Percentiles rank a stretch among this genome's conserved stretches.
Conservation (phyloP, 2,797 vertebrate species). For the Ctenochaetus hawaiiensis region DNA sequence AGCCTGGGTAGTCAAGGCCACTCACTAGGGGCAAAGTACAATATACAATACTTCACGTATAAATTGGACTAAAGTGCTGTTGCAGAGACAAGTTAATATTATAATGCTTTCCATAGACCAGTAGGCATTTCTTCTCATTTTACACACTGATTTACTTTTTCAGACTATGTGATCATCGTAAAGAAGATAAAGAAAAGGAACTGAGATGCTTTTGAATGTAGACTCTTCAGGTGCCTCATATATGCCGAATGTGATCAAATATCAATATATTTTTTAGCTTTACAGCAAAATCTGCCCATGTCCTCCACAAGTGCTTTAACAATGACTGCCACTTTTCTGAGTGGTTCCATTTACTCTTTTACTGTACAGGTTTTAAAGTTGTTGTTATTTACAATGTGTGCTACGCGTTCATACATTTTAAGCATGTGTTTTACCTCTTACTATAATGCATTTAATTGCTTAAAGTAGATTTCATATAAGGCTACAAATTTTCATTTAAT, state of each 20-base stretch:
- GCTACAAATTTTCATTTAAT: not conserved
- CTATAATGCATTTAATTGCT: not conserved
- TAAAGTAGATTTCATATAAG: not conserved
- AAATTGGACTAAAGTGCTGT: constrained; percentile 10
- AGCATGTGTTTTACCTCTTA: not conserved
- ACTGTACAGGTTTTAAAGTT: not conserved
- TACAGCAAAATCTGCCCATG: not conserved
- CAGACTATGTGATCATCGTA: not conserved
- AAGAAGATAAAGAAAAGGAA: not conserved
- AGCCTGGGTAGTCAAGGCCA: constrained; percentile 16
- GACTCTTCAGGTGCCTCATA: not conserved
- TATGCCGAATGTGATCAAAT: constrained; percentile 2
- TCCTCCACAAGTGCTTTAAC: not conserved
- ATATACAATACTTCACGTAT: constrained; percentile 2
- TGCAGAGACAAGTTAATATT: not conserved
- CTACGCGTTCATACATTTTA: not conserved
- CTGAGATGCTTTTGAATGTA: not conserved
- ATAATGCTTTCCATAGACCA: constrained; percentile 1
- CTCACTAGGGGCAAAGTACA: constrained; percentile 8
- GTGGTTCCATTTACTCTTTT: not conserved
- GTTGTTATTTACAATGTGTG: not conserved
- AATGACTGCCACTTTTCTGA: too few relatives aligned
- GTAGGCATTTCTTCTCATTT: constrained; percentile 5
- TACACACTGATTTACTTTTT: not conserved
- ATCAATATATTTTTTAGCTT: not conserved